These are phyloP conservation scores for Bombus balteatus DNA, from an alignment of 1,140 invertebrate genomes.

Conservation along the genomic window DNA sequence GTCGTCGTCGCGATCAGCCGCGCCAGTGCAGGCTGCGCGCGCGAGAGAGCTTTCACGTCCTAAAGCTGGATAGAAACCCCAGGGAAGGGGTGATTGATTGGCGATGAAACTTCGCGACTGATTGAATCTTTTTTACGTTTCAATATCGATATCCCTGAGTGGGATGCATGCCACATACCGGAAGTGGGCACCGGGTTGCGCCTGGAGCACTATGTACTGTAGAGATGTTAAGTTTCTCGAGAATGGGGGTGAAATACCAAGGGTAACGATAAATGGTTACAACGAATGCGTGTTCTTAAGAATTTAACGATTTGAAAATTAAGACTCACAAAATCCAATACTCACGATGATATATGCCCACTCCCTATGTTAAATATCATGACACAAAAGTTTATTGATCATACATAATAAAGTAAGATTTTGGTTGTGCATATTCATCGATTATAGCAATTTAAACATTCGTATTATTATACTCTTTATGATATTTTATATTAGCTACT, in stretches of 20 bases:
- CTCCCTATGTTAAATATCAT: no score
- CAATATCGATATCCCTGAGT: slow-evolving; percentile 76
- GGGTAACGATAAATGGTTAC: background rate
- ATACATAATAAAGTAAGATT: no score
- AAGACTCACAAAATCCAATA: background rate
- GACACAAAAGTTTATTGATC: no score
- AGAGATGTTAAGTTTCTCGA: slow-evolving; percentile 16
- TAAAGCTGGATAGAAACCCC: slow-evolving; percentile 53
- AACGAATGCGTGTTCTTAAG: background rate
- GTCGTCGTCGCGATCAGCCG: slow-evolving; percentile 69
- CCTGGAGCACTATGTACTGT: background rate
- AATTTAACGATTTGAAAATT: background rate
- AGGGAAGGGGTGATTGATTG: slow-evolving; percentile 78
- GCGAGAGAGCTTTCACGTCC: slow-evolving; percentile 70
- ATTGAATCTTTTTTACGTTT: slow-evolving; percentile 82
- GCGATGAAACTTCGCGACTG: slow-evolving; percentile 81
- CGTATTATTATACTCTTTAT: no score
- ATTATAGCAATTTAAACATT: no score
- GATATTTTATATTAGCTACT: no score
- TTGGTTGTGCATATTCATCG: no score
- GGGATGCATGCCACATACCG: slow-evolving; percentile 45
- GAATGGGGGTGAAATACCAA: background rate
- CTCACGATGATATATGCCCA: no score
- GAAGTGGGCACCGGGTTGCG: background rate
- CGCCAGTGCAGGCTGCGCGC: slow-evolving; percentile 67